Evolutionary conservation across 2,888 invertebrate genomes (phyloP), one percentile per base, ranked within the genome.

Genomic region (Drosophila dives): DNA sequence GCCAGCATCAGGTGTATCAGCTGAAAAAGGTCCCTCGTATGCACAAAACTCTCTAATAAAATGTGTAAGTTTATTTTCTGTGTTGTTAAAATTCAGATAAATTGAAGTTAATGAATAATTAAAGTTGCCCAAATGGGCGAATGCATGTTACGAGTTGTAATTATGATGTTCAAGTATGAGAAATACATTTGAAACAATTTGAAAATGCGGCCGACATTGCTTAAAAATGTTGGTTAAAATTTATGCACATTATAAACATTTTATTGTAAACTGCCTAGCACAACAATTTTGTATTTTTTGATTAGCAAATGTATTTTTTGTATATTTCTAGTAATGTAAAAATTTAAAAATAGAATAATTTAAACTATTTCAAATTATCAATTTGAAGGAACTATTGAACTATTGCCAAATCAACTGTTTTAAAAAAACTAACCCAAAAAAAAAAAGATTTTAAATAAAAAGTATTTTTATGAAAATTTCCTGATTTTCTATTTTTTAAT

Each of bases 71-170:
- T 81, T 79, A 74, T 65, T 53, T 45, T 51, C 64, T 62, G 72
- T 29, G 36, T 42, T 45, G 56, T 64, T 45, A 64, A 75, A 72
- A 68, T 45, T 58, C 32, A 59, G 65, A 66, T 69, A 85, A 84
- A 84, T 82, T 88, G 72, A 77, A 80, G 87, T 59, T 38, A 73
- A 85, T 80, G 59, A 59, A 15, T 50, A 48, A 23, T n/a, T 26
- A 5, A 38, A 40, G 42, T 45, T 49, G 51, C 23, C 26, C 11
- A 54, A 34, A 45, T 26, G 20, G 33, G 17, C 15, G 29, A 1
- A 32, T 15, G n/a, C 20, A 15, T 20, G 29, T 17, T 17, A 8
- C 15, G 45, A 7, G 29, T 6, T 20, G 36, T 11, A 36, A 26
- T n/a, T 17, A 26, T 6, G n/a, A 29, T 50, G 6, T 29, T 50